A percentile compares a stretch with the other conserved stretches of the same genome.
phyloP scores from a whole-genome alignment of 2,888 invertebrate genomes.

The Melolontha melolontha region DNA sequence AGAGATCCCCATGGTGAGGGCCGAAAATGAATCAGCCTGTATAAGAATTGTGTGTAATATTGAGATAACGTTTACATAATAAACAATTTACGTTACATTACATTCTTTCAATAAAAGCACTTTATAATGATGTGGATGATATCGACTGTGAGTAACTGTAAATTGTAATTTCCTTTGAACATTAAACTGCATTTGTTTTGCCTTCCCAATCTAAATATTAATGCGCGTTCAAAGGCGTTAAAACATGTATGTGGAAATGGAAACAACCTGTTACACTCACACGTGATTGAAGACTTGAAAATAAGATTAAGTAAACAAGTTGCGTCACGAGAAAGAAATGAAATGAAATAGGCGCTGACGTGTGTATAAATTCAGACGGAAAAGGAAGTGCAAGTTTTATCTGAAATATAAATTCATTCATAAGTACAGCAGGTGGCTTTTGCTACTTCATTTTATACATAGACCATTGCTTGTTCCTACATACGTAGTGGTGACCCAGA shows the following conservation, averaged over 20 bases:
- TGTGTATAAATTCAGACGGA: conserved; percentile 46
- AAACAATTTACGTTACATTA: no score
- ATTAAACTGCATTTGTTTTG: no score
- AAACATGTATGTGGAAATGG: not conserved
- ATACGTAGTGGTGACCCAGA: conserved; percentile 51
- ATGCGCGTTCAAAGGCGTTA: not conserved
- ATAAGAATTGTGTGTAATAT: no score
- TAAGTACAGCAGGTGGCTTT: conserved; percentile 53
- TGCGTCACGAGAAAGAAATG: conserved; percentile 32
- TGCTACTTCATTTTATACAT: conserved; percentile 52
- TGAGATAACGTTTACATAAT: no score
- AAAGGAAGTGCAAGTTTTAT: conserved; percentile 50
- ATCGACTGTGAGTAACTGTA: no score
- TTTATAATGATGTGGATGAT: no score
- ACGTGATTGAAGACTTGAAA: conserved; percentile 39
- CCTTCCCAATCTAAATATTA: no score
- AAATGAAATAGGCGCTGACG: conserved; percentile 46
- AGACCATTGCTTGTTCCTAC: conserved; percentile 45
- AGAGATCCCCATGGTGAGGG: no score
- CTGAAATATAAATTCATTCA: conserved; percentile 53
- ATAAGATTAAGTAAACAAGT: conserved; percentile 35
- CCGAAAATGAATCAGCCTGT: no score
- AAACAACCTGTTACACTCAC: conserved; percentile 32
- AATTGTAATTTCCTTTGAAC: no score
- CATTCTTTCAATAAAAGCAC: no score